phyloP scores from a whole-genome alignment of 2,797 vertebrate genomes.

The Peromyscus melanophrys region DNA sequence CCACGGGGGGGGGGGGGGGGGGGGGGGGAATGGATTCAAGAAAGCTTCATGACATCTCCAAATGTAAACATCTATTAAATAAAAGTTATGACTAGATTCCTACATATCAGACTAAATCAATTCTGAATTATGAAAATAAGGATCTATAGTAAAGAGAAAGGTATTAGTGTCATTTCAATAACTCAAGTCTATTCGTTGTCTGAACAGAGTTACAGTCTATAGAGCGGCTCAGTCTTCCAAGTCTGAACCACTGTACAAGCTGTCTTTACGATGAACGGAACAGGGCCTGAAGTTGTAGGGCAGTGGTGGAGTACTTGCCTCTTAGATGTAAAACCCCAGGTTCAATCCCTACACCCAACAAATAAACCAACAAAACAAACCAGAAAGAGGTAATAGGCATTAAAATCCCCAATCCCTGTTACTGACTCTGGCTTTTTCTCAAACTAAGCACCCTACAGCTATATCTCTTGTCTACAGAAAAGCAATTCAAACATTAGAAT shows the following conservation, averaged over 20 bases:
- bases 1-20: neutral
- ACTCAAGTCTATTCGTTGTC: neutral
- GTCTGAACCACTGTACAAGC: neutral
- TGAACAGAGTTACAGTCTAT: constrained; percentile 17
- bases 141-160: constrained; percentile 41
- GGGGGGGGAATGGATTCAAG: neutral
- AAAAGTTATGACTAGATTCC: neutral
- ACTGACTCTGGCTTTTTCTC: neutral
- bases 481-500: neutral
- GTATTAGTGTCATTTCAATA: constrained; percentile 29
- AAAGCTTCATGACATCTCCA: neutral
- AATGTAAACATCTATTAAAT: constrained; percentile 49
- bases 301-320: too few relatives aligned
- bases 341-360: neutral
- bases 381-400: neutral
- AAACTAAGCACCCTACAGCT: neutral
- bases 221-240: neutral
- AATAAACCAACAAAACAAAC: neutral
- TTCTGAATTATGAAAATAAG: neutral
- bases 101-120: constrained; percentile 42
- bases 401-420: neutral
- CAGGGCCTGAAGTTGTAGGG: too few relatives aligned
- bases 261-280: constrained; percentile 16
- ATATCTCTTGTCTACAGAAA: neutral
- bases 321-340: neutral